A percentile compares a stretch with the other conserved stretches of the same genome.
phyloP scores from a whole-genome alignment of 1,140 invertebrate genomes.

The Plectus sambesii region DNA sequence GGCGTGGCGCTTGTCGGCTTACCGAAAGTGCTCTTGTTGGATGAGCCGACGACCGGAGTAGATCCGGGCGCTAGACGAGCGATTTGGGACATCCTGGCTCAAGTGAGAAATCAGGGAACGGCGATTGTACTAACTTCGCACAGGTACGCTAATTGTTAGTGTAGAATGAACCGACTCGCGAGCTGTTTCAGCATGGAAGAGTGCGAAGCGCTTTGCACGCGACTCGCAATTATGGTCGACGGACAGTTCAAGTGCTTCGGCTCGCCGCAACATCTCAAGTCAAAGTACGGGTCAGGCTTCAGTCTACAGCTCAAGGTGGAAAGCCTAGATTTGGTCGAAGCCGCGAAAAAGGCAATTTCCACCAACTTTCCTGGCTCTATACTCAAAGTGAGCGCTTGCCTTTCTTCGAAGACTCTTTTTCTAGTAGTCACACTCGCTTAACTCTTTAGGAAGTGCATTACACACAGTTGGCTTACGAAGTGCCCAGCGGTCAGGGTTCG shows the following conservation, averaged over 20 bases:
- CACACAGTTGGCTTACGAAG: constrained; percentile 15
- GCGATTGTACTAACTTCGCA: constrained; percentile 32
- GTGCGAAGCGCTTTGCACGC: constrained; percentile 69
- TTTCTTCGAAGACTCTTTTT: no score
- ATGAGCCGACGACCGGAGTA: constrained; percentile 45
- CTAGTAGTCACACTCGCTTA: no score
- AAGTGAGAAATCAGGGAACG: constrained; percentile 11
- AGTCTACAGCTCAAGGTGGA: constrained; percentile 17
- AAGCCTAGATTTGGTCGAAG: background rate
- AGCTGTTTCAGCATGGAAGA: constrained; percentile 59
- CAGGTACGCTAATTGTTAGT: background rate
- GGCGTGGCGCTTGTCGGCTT: constrained; percentile 73
- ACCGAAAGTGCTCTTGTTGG: constrained; percentile 65
- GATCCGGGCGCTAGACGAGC: constrained; percentile 52
- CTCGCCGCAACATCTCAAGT: constrained; percentile 58
- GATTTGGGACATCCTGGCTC: constrained; percentile 50
- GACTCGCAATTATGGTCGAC: constrained; percentile 70
- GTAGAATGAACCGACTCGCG: background rate
- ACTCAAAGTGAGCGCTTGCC: no score
- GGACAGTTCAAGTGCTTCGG: constrained; percentile 63
- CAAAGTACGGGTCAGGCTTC: constrained; percentile 47
- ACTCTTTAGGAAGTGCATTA: constrained; percentile 11
- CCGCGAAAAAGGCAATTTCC: constrained; percentile 6
- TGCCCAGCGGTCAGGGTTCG: background rate
- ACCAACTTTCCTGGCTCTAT: constrained; percentile 13